Evolutionary conservation across 2,113 vertebrate species (phyloP), one percentile per base, ranked within the genome.

Genomic region (Mobula birostris): DNA sequence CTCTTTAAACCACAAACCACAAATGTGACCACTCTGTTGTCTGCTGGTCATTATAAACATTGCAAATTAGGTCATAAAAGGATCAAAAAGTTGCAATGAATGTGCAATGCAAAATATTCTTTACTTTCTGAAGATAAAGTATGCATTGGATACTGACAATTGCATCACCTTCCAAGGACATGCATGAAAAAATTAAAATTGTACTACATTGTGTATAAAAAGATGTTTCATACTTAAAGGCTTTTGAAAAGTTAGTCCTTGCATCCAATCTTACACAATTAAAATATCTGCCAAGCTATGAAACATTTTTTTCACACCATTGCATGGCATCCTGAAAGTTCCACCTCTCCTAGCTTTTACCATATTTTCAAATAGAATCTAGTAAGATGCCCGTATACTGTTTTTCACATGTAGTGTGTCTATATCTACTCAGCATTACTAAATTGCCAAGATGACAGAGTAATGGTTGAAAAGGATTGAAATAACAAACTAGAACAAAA

Each of bases 1-100:
- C 24, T 93, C 68, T 74, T 76, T 19, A 74, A 93, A 93, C 91
- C 91, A 93, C 91, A 93, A 93, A 74, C 91, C 91, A 74, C 91
- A 93, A 92, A 15, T 76, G 68, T 74, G 36, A 93, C 70, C 91
- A 56, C 91, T 74, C 21, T 74, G 24, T 56, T 93, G 70, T 76
- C 68, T 17, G 40, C 70, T 74, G 48, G 19, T 56, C 91, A 48
- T 74, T 29, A 29, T 48, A 56, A 24, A 76, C 5, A 24, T 29
- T 74, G 68, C 70, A 93, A 56, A 74, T 74, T 76, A 56, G 91
- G 19, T 93, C 40, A 56, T 27, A 61, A 74, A 2, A 32, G 12
- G 85, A n/a, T 27, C 14, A 68, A 58, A 27, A 56, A 9, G 40
- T 56, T 27, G 27, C 70, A 93, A 24, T 63, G 48, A 48, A 63